Percentiles rank a stretch among this genome's conserved stretches.
Evolutionary conservation across 1,140 invertebrate genomes (phyloP).

Genomic region (Trypoxylus dichotomus): DNA sequence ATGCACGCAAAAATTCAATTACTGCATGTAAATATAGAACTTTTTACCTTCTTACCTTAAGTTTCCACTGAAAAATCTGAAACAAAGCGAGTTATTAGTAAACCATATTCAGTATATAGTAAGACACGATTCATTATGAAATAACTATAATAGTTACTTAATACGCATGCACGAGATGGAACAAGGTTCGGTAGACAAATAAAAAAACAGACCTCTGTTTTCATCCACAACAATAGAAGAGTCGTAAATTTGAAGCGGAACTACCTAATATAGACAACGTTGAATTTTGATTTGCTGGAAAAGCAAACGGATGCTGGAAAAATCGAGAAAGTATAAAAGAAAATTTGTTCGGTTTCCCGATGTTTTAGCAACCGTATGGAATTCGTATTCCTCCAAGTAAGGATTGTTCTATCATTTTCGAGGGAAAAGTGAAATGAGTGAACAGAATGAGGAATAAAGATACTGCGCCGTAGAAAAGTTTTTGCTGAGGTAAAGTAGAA

Average conservation of each 20-base stretch:
- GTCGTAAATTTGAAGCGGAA: not conserved
- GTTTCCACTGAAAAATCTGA: too few species aligned
- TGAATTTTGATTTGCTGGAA: constrained; percentile 15
- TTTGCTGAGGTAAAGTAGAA: not conserved
- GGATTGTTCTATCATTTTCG: constrained; percentile 7
- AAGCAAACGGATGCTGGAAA: constrained; percentile 9
- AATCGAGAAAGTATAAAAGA: constrained; percentile 6
- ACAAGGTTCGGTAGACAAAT: not conserved
- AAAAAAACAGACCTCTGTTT: not conserved
- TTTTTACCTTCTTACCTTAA: too few species aligned
- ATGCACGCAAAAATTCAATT: too few species aligned
- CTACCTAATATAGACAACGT: constrained; percentile 12
- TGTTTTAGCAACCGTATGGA: not conserved
- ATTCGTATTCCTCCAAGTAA: not conserved
- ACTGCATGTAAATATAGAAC: too few species aligned
- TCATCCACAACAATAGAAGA: not conserved
- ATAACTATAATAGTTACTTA: too few species aligned
- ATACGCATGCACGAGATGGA: too few species aligned
- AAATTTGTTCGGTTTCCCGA: not conserved
- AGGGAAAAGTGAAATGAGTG: not conserved
- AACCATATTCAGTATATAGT: too few species aligned
- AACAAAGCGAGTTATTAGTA: too few species aligned
- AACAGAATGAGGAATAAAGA: not conserved
- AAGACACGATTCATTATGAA: not conserved
- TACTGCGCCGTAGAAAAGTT: not conserved